Evolutionary conservation across 2,888 invertebrate genomes (phyloP).

Genomic region (Sceliomorpha sp.): DNA sequence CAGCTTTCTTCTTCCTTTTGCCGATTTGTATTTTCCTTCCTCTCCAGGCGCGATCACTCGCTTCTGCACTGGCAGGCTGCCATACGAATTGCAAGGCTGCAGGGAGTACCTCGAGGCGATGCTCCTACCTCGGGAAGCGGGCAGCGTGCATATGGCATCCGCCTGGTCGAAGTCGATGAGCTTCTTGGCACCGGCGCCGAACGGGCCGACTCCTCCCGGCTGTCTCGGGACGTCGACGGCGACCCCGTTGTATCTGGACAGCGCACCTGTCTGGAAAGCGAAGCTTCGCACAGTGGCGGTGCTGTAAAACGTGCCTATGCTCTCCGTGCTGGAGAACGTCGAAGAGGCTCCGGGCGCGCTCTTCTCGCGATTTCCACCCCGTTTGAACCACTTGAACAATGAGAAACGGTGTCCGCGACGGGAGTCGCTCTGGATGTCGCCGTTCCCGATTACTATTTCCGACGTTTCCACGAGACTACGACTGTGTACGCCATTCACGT

Average conservation of each 20-base stretch:
- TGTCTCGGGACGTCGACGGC: slow-evolving; percentile 59
- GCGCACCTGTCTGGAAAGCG: slow-evolving; percentile 83
- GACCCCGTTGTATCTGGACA: slow-evolving; percentile 66
- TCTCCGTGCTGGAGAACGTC: slow-evolving; percentile 82
- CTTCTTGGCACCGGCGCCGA: slow-evolving; percentile 71
- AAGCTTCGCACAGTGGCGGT: slow-evolving; percentile 88
- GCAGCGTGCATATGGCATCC: slow-evolving; percentile 65
- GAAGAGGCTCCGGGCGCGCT: no score
- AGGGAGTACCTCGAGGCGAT: slow-evolving; percentile 72
- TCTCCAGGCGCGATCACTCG: background rate
- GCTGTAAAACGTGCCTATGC: slow-evolving; percentile 86
- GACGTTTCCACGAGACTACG: slow-evolving; percentile 53
- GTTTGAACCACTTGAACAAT: slow-evolving; percentile 88
- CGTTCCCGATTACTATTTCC: slow-evolving; percentile 51
- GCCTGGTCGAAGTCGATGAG: slow-evolving; percentile 50
- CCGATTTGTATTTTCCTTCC: slow-evolving; percentile 14
- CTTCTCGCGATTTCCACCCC: slow-evolving; percentile 79
- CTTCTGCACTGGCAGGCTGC: slow-evolving; percentile 60
- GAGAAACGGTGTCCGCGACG: slow-evolving; percentile 81
- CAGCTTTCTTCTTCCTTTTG: slow-evolving; percentile 82
- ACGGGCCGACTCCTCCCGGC: slow-evolving; percentile 68
- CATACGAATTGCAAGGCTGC: slow-evolving; percentile 71
- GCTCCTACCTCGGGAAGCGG: slow-evolving; percentile 64
- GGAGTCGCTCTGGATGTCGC: slow-evolving; percentile 34
- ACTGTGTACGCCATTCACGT: slow-evolving; percentile 64